Percentiles rank a stretch among this genome's conserved stretches.
Evolutionary conservation across 2,797 vertebrate species (phyloP).

Genomic region (Ammospiza maritima): DNA sequence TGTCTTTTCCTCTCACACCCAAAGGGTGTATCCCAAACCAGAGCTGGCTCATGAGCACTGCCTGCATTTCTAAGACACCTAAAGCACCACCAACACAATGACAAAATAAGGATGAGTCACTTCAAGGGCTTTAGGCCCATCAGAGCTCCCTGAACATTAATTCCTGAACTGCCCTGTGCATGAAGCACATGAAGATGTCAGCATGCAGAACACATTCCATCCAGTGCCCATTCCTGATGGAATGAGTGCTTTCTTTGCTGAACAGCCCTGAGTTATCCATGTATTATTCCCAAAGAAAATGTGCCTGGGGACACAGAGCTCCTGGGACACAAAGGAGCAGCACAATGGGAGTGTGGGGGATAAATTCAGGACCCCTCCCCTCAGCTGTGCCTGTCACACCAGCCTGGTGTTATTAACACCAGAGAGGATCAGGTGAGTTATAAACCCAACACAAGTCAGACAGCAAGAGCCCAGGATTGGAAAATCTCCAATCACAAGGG

Average conservation of each 20-base stretch:
- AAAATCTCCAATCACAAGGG: neutral
- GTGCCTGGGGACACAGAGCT: neutral
- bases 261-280: neutral
- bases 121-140: neutral
- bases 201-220: neutral
- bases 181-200: neutral
- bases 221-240: accelerated
- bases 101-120: neutral
- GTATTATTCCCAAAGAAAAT: neutral
- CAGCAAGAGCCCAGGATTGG: accelerated
- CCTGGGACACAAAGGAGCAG: neutral
- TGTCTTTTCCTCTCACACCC: neutral
- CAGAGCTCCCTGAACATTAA: neutral
- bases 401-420: neutral
- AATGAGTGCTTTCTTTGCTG: neutral
- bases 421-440: neutral
- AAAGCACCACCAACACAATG: neutral
- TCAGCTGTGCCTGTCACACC: neutral
- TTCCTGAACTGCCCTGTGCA: neutral
- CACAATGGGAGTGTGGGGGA: neutral
- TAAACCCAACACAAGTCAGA: neutral
- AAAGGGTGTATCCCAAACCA: neutral
- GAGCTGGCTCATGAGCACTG: neutral
- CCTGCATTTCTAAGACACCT: neutral
- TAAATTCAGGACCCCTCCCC: neutral